phyloP scores from a whole-genome alignment of 2,113 vertebrate species.

The Pituophis catenifer region DNA sequence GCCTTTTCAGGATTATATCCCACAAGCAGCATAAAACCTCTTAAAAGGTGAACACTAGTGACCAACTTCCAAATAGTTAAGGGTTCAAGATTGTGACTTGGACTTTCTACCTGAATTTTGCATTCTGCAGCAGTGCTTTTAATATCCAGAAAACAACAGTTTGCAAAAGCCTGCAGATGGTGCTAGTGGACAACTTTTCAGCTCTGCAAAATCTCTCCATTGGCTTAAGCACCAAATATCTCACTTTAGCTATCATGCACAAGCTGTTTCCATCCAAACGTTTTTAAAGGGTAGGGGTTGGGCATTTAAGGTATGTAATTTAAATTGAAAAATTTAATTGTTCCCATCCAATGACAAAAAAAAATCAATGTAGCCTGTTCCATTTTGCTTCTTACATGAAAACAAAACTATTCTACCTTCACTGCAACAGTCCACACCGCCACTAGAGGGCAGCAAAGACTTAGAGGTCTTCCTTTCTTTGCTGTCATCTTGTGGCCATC shows the following conservation, averaged over 20 bases:
- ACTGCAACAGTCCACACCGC: background rate
- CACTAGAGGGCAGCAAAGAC: background rate
- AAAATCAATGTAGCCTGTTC: background rate
- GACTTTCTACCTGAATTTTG: background rate
- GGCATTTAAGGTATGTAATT: background rate
- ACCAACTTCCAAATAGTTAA: background rate
- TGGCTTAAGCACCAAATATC: background rate
- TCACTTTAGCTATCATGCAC: background rate
- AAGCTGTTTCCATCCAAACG: background rate
- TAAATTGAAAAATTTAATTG: background rate
- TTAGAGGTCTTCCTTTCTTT: background rate
- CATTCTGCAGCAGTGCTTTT: background rate
- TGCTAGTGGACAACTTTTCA: constrained; percentile 85
- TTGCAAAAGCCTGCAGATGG: constrained; percentile 88
- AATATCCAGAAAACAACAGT: background rate
- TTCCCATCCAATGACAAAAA: background rate
- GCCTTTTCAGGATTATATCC: background rate
- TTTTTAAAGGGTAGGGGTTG: background rate
- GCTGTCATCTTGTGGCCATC: background rate
- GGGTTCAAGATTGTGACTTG: background rate
- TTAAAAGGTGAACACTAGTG: no score
- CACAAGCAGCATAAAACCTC: background rate
- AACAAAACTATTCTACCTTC: background rate
- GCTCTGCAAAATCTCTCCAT: background rate
- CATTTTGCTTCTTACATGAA: background rate